Conservation (phyloP, 2,113 vertebrate species). For the Hyperopisus bebe region DNA sequence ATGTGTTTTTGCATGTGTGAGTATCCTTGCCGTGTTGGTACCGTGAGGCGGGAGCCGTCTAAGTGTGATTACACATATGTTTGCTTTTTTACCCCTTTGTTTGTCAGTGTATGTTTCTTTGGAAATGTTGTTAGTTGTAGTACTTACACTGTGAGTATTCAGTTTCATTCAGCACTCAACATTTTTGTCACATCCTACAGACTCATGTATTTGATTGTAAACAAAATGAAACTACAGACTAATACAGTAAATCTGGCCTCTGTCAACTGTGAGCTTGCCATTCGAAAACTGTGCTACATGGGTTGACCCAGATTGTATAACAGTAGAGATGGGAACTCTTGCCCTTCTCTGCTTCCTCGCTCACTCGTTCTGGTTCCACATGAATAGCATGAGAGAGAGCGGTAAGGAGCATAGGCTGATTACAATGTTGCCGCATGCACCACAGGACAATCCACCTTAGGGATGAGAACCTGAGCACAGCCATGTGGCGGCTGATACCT, state of each 20-base stretch:
- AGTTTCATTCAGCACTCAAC: not conserved
- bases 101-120: slow-evolving; percentile 1
- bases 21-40: not conserved
- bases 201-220: not conserved
- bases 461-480: too few species aligned
- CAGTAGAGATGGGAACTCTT: not conserved
- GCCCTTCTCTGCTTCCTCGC: not conserved
- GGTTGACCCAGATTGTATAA: not conserved
- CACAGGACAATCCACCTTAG: too few species aligned
- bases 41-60: not conserved
- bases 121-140: not conserved
- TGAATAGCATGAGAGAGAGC: not conserved
- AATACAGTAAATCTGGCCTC: not conserved
- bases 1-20: slow-evolving; percentile 17
- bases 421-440: too few species aligned
- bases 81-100: slow-evolving; percentile 7
- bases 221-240: not conserved
- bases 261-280: not conserved
- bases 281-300: not conserved
- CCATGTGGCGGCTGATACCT: too few species aligned
- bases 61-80: slow-evolving; percentile 11
- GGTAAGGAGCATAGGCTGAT: too few species aligned
- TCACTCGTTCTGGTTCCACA: not conserved
- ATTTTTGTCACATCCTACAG: not conserved
- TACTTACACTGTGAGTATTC: not conserved